Evolutionary conservation across 2,888 invertebrate species (phyloP).

Genomic region (Drosophila mimetica): DNA sequence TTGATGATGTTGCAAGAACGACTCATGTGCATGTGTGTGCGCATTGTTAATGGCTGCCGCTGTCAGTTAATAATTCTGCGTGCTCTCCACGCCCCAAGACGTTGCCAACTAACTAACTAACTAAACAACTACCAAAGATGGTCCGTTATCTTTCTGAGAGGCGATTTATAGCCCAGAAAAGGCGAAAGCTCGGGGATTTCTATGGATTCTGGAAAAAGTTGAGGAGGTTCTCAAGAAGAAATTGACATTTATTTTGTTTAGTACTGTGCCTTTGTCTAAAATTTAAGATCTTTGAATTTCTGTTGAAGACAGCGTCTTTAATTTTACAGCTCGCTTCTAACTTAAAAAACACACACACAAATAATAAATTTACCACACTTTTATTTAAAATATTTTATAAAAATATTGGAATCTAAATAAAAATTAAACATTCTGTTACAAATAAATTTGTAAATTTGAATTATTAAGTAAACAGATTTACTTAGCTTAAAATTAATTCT

Average conservation of each 20-base stretch:
- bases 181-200: slow-evolving; percentile 13
- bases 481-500: too few relatives aligned
- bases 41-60: slow-evolving; percentile 42
- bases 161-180: slow-evolving; percentile 30
- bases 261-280: background rate
- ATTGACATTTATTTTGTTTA: slow-evolving; percentile 4
- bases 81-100: slow-evolving; percentile 51
- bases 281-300: background rate
- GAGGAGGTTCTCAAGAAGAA: background rate
- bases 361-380: too few relatives aligned
- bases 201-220: background rate
- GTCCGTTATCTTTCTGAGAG: slow-evolving; percentile 32
- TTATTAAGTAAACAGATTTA: too few relatives aligned
- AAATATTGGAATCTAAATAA: too few relatives aligned
- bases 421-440: background rate
- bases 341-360: too few relatives aligned
- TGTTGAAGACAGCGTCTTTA: too few relatives aligned
- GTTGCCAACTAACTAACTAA: slow-evolving; percentile 48
- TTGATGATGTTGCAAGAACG: slow-evolving; percentile 47
- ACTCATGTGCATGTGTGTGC: slow-evolving; percentile 55
- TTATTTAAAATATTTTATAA: too few relatives aligned
- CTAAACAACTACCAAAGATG: slow-evolving; percentile 24
- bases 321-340: too few relatives aligned
- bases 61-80: slow-evolving; percentile 55
- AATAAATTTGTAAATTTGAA: background rate